phyloP scores from a whole-genome alignment of 2,113 vertebrate genomes.

The Poicephalus meyeri region DNA sequence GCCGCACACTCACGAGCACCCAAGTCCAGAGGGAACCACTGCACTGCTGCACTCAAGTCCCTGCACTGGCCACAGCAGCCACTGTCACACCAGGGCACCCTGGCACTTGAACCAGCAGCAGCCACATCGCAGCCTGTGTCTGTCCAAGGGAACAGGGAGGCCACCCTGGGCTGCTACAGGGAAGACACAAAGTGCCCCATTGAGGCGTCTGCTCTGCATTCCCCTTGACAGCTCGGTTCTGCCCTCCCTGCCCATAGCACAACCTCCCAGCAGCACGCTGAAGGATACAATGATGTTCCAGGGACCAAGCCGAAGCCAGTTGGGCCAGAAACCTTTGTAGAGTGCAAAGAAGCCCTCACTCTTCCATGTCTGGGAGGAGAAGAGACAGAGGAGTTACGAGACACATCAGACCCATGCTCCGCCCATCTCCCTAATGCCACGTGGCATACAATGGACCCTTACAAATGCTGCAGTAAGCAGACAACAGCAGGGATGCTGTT shows the following conservation, averaged over 20 bases:
- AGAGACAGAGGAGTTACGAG: not conserved
- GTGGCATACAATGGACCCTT: rapidly evolving
- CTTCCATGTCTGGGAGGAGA: slow-evolving; percentile 85
- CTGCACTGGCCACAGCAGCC: not conserved
- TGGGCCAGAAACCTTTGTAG: slow-evolving; percentile 98
- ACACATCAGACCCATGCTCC: not conserved
- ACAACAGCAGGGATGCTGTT: rapidly evolving
- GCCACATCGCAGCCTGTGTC: not conserved
- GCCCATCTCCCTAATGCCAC: not conserved
- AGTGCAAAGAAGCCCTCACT: slow-evolving; percentile 96
- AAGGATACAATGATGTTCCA: slow-evolving; percentile 99
- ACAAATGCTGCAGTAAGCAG: not conserved
- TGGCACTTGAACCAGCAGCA: not conserved
- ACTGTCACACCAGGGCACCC: not conserved
- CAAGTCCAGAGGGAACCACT: not conserved
- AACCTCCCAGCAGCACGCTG: not conserved
- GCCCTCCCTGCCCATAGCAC: rapidly evolving
- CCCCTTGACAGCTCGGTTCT: not conserved
- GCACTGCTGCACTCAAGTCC: not conserved
- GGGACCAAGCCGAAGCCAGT: slow-evolving; percentile 95
- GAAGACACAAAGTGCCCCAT: not conserved
- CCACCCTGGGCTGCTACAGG: not conserved
- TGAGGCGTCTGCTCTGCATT: not conserved
- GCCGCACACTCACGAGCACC: not conserved
- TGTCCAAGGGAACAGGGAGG: not conserved